These are phyloP conservation scores for Drosophila tropicalis DNA, from an alignment of 1,140 invertebrate genomes.

Conservation along the genomic window DNA sequence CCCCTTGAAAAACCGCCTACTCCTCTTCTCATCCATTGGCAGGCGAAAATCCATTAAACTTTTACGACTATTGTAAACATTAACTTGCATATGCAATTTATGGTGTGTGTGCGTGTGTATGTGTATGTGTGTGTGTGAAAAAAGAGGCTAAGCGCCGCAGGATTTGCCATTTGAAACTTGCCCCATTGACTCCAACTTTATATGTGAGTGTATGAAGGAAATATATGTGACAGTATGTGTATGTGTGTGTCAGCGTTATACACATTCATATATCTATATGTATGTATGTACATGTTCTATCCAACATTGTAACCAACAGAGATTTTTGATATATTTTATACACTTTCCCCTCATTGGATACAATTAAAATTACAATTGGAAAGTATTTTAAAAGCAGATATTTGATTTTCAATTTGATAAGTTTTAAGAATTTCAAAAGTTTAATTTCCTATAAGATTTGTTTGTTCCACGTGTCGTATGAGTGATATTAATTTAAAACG, in stretches of 20 bases:
- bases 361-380: too few relatives aligned
- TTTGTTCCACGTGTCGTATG: not conserved
- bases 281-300: conserved; percentile 29
- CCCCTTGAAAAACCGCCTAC: not conserved
- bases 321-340: conserved; percentile 49
- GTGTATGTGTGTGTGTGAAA: conserved; percentile 10
- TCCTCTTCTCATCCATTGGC: conserved; percentile 9
- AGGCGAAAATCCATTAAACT: conserved; percentile 71
- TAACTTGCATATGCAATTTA: conserved; percentile 75
- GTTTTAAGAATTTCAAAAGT: too few relatives aligned
- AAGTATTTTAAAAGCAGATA: not conserved
- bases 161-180: conserved; percentile 54
- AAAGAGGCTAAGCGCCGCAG: conserved; percentile 37
- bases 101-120: conserved; percentile 36
- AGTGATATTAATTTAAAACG: not conserved
- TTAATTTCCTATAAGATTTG: too few relatives aligned
- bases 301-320: conserved; percentile 54
- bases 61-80: conserved; percentile 76
- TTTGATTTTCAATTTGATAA: too few relatives aligned
- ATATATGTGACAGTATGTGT: not conserved
- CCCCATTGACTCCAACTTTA: conserved; percentile 22
- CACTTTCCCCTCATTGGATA: not conserved
- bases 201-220: not conserved
- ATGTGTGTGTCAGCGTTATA: not conserved
- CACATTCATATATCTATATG: not conserved